Evolutionary conservation across 2,113 vertebrate genomes (phyloP).

Genomic region (Amazona vittata): DNA sequence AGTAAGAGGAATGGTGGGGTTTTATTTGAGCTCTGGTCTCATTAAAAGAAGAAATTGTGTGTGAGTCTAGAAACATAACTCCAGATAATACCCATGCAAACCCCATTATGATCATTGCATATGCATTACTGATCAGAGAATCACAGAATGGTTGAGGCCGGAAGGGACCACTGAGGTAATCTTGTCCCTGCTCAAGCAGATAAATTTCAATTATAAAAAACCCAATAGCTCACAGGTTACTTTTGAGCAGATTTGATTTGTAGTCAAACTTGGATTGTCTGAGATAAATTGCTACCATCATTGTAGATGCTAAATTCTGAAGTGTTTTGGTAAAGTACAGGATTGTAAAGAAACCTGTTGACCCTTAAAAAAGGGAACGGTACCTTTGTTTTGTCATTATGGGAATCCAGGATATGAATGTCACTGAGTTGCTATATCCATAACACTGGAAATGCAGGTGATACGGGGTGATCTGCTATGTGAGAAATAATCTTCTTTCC

Average conservation of each 20-base stretch:
- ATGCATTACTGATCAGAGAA: neutral
- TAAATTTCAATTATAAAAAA: neutral
- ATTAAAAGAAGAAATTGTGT: neutral
- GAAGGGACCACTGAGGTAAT: neutral
- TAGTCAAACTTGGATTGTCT: neutral
- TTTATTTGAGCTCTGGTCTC: neutral
- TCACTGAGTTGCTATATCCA: neutral
- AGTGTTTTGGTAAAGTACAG: neutral
- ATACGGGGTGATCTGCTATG: neutral
- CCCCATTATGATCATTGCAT: neutral
- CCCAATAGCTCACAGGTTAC: neutral
- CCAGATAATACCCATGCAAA: neutral
- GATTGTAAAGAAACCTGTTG: accelerated
- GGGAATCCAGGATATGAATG: neutral
- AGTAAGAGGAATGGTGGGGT: neutral
- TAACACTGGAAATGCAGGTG: neutral
- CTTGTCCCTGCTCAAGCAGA: neutral
- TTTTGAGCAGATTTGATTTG: neutral
- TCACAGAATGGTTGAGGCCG: neutral
- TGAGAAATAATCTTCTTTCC: neutral
- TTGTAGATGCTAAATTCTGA: neutral
- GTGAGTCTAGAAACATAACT: neutral
- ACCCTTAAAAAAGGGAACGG: neutral
- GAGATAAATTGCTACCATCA: neutral
- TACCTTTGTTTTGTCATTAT: neutral